Evolutionary conservation across 2,888 invertebrate genomes (phyloP), one percentile per base, ranked within the genome.

Genomic region (Coelinius sp.): DNA sequence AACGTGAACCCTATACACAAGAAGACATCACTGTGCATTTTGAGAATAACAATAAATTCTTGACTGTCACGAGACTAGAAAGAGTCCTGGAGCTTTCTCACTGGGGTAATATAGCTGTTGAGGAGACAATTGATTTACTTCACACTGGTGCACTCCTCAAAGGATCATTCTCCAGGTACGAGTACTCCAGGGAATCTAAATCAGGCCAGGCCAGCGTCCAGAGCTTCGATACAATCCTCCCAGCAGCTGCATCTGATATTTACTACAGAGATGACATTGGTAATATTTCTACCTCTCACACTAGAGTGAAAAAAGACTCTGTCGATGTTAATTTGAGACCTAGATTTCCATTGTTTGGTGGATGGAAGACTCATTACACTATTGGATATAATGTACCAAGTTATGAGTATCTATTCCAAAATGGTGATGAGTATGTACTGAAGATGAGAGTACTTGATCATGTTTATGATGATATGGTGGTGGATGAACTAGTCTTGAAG

Each of bases 211-310:
- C 97, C 2, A 96, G 97, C 80, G 93, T 99, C 17, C 95, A 97
- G 84, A 94, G 95, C 1, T 98, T 98, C 88, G 96, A 95, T 88
- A 97, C 95, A 0, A 88, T 93, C 75, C 86, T 95, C 17, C 95
- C 95, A 12, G 95, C 97, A 0, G 93, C 97, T 38, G 98, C 99
- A 0, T 92, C 94, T 46, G 98, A 97, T 88, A 97, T 98, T 10
- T 99, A 99, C 88, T 99, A 99, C 88, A 92, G 95, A 68, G 99
- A 99, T 88, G 97, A 97, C 78, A 99, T 99, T 86, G 99, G 97
- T 44, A 99, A 99, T 88, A 99, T 99, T 83, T 99, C 98, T 0
- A 99, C 99, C 8, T 98, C 98, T 0, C 94, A 96, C 86, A 94
- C 99, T 90, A 92, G 94, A 77, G 89, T 94, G 24, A 91, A 94